These are phyloP conservation scores for Cerceris rybyensis DNA, from an alignment of 2,888 invertebrate genomes.

Conservation along the genomic window DNA sequence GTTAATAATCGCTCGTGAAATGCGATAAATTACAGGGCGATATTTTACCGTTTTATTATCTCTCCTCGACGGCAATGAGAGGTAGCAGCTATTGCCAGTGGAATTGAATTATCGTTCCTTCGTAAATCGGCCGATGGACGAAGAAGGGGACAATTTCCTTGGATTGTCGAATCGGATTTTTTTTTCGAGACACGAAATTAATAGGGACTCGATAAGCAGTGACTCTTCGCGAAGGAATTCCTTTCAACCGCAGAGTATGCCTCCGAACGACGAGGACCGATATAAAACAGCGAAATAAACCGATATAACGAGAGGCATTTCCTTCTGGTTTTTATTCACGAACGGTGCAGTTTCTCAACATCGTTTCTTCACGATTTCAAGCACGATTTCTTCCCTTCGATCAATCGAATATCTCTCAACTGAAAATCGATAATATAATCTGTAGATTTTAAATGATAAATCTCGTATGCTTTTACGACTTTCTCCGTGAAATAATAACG, in stretches of 20 bases:
- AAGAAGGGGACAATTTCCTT: not conserved
- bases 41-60: not conserved
- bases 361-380: no score
- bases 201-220: conserved; percentile 31
- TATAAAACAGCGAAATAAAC: conserved; percentile 22
- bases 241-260: conserved; percentile 17
- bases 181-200: conserved; percentile 13
- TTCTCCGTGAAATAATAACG: no score
- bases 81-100: conserved; percentile 20
- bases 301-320: no score
- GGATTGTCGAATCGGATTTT: not conserved
- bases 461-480: no score
- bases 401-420: no score
- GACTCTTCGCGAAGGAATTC: conserved; percentile 10
- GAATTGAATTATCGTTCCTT: conserved; percentile 5
- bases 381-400: no score
- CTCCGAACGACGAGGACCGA: conserved; percentile 38
- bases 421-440: no score
- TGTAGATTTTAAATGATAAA: no score
- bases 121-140: conserved; percentile 8
- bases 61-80: not conserved
- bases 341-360: no score
- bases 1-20: conserved; percentile 16
- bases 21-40: conserved; percentile 20
- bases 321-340: no score